Evolutionary conservation across 2,888 invertebrate genomes (phyloP), one percentile per base, ranked within the genome.

Genomic region (Lissonota sp.): DNA sequence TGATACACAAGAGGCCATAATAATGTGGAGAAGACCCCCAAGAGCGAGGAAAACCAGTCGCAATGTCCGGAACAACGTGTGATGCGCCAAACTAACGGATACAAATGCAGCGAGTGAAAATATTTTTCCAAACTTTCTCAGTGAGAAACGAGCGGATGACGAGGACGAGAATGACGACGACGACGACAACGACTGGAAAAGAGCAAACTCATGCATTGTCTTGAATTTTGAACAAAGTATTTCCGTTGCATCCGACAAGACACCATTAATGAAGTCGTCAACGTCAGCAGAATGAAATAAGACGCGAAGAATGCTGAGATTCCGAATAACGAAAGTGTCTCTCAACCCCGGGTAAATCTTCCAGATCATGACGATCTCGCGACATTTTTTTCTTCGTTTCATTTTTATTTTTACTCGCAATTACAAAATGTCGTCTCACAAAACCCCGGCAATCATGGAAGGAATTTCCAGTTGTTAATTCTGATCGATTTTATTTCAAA

Each of bases 171-270:
- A 16, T 8, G 44, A 46, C n/a, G 7, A 44, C 39, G 46, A 42
- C 5, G 16, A 40, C 46, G 46, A 42, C 5, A 8, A 40, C 46
- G 46, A 66, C 14, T 49, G 8, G 37, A 16, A 49, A 49, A 39
- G 6, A 37, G 10, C 8, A 16, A 58, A 58, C 64, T 79, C 63
- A 51, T 26, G 26, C 26, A 26, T 12, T 39, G 46, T 62, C 62
- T 70, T 10, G 40, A 44, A 44, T 46, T 12, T 70, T 40, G 63
- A 75, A 81, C 77, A 69, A 78, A 81, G 79, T 78, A 71, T 71
- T 76, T 75, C 83, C 74, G 77, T 83, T 70, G 46, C 72, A 82
- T 80, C 75, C 78, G 77, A 84, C 80, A 80, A 82, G 69, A 10
- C 5, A 1, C 42, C 64, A 71, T 70, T 81, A 85, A 85, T 66